Base-by-base conservation (phyloP, 2,797 vertebrate species). In the Gymnoscopelus braueri region DNA sequence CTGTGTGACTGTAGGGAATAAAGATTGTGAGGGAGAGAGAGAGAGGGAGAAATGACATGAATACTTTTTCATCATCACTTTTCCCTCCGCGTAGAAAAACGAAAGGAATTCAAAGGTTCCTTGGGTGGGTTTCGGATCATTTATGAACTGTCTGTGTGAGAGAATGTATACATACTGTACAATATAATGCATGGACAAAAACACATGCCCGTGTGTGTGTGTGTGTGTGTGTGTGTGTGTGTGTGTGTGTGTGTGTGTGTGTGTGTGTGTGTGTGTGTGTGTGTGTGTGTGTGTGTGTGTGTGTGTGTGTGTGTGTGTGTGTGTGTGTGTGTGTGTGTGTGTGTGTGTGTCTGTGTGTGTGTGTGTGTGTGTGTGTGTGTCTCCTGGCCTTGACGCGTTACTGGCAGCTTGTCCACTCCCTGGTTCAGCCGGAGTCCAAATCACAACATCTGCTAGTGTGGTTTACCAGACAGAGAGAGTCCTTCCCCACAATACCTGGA, bases 401-500 rank as follows among this genome's bases (percentile, higher is more conserved):
- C 57, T 71, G 23, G 59, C 15, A 67, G 52, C 58, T 15, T 32
- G 56, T 49, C 29, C 51, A 29, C 50, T 63, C 69, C 59, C 15
- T 63, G 19, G 44, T 69, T 53, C 23, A 63, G 26, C 24, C 60
- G 0, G 5, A 26, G 44, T 77, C 70, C 65, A 74, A 63, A 69
- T 76, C 70, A 14, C 26, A 56, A 60, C 72, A 80, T 75, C 82
- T 67, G 64, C 67, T 71, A 3, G 55, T 71, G 71, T 54, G 63
- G 54, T 76, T 74, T 71, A 64, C 14, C 7, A 23, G 13, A 44
- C 7, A 8, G 8, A 44, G 10, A 44, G 39, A 56, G 2, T 52
- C 26, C 32, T 65, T 55, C 35, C 60, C 23, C 44, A 23, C 2
- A 57, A 65, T 63, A 76, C 67, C 64, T 66, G 50, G 3, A 73